Evolutionary conservation across 2,113 vertebrate species (phyloP).

Genomic region (human (Homo sapiens)): GRCh38 chr4:164774501-164775000

Average conservation of each 20-base stretch:
- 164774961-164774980: not conserved
- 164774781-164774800: not conserved
- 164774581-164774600: not conserved
- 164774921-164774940: not conserved
- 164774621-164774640: not conserved
- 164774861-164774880: not conserved
- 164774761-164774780: not conserved
- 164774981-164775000: not conserved
- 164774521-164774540: not conserved
- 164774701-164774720: not conserved
- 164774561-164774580: not conserved
- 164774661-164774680: not conserved
- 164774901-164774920: not conserved
- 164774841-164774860: not conserved
- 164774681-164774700: not conserved
- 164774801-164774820: not conserved
- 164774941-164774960: not conserved
- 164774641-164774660: not conserved
- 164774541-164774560: not conserved
- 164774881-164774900: constrained; percentile 1
- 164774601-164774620: not conserved
- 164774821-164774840: not conserved
- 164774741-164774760: not conserved
- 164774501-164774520: not conserved
- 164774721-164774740: not conserved